These are phyloP conservation scores for Pachymerium ferrugineum DNA, from an alignment of 2,888 invertebrate species.

Conservation along the genomic window DNA sequence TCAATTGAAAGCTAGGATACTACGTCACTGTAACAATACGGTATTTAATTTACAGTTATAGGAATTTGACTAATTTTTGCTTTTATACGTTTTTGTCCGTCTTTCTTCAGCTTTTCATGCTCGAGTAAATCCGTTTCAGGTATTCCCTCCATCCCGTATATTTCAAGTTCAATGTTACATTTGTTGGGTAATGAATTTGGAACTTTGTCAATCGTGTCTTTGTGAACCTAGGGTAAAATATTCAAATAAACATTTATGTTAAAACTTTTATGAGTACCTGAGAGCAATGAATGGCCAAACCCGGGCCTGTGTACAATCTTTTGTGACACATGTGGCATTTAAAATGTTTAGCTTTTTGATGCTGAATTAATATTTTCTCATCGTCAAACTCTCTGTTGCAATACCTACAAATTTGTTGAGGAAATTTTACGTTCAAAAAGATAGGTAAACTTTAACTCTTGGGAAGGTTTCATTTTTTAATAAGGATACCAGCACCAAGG, in stretches of 20 bases:
- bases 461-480: no score
- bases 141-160: slow-evolving; percentile 99
- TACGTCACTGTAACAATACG: no score
- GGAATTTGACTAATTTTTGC: no score
- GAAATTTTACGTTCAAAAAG: not conserved
- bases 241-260: not conserved
- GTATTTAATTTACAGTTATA: no score
- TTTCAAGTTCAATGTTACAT: slow-evolving; percentile 98
- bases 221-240: slow-evolving; percentile 74
- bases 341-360: slow-evolving; percentile 99
- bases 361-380: slow-evolving; percentile 98
- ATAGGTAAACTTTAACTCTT: no score
- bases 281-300: slow-evolving; percentile 98
- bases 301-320: slow-evolving; percentile 96
- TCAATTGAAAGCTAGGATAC: no score
- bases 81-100: slow-evolving; percentile 34
- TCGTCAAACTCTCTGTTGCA: slow-evolving; percentile 99
- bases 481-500: slow-evolving; percentile 99
- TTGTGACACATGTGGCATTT: slow-evolving; percentile 99
- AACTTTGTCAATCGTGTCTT: slow-evolving; percentile 99
- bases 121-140: slow-evolving; percentile 90
- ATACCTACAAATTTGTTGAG: slow-evolving; percentile 86
- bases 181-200: slow-evolving; percentile 96
- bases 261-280: slow-evolving; percentile 62
- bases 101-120: slow-evolving; percentile 76